Base-by-base conservation (phyloP, 2,797 vertebrate species). In the Arctocebus calabarensis region DNA sequence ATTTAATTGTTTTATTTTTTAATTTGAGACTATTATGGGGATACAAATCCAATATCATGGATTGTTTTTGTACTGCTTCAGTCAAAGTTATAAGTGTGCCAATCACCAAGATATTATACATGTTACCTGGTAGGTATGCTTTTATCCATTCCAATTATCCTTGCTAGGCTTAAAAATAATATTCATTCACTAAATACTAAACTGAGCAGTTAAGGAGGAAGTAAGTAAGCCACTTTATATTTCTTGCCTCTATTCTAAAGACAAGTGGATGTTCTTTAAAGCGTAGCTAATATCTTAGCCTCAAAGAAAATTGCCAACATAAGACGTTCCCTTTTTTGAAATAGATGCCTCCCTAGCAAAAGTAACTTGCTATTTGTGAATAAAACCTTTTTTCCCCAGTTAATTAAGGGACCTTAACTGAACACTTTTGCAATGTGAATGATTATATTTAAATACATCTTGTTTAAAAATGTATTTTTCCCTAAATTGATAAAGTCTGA, bases 221-320 rank as follows among this genome's bases (percentile, higher is more conserved):
- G 2, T 32, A 75, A 87, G 73, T 84, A 27, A 82, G 48, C 55
- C 20, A 62, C 5, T 85, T 89, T 79, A 61, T 37, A 74, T 32
- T 88, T 93, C 1, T 68, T 93, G 29, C 11, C 29, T 84, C 73
- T 61, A 9, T 84, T 55, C 23, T 40, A 71, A 88, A 70, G 64
- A 55, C 37, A 92, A 92, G 55, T 19, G n/a, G 34, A 88, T 10
- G 4, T 40, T 55, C 23, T 79, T 83, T 68, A 61, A 66, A 52
- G 66, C 19, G 25, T 64, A 78, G 11, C 1, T 73, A 13, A 71
- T 84, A 23, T 43, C 37, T 83, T 66, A 14, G 27, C 84, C 81
- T 59, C 1, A 88, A 84, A 91, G 19, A 88, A 95, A 79, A 84
- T 32, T 55, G 2, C 29, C 89, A 89, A 96, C 45, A 82, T 70